phyloP scores from a whole-genome alignment of 1,140 invertebrate genomes.

The Diorhabda sublineata region DNA sequence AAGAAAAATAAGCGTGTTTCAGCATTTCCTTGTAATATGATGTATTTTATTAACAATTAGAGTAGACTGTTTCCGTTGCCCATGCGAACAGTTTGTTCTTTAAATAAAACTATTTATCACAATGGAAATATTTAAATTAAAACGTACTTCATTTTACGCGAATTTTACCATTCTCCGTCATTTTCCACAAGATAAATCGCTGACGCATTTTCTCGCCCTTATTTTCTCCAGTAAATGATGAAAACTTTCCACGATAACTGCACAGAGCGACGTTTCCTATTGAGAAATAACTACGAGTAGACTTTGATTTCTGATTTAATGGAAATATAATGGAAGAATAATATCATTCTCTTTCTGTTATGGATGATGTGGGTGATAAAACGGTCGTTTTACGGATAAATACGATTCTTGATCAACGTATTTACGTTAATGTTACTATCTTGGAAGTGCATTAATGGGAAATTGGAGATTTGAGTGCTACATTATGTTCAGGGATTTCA shows the following conservation, averaged over 20 bases:
- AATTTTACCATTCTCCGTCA: background rate
- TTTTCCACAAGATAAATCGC: background rate
- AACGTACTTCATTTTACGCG: too few species aligned
- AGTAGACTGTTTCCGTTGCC: too few species aligned
- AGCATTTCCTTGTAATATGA: too few species aligned
- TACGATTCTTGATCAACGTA: background rate
- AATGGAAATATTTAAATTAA: too few species aligned
- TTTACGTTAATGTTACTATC: background rate
- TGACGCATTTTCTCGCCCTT: background rate
- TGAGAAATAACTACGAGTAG: constrained; percentile 8
- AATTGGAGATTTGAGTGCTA: background rate
- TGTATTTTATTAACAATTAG: too few species aligned
- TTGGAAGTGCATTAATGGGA: background rate
- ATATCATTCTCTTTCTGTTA: constrained; percentile 17
- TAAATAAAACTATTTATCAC: too few species aligned
- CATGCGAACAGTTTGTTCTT: too few species aligned
- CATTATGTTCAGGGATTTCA: too few species aligned
- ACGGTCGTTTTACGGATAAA: constrained; percentile 8
- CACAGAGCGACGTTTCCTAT: constrained; percentile 13
- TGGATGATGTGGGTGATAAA: constrained; percentile 16
- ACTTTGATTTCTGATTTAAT: constrained; percentile 17
- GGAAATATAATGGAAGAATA: constrained; percentile 18
- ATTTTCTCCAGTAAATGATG: background rate
- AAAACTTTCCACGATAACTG: constrained; percentile 14
- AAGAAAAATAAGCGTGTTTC: too few species aligned